phyloP scores from a whole-genome alignment of 1,140 invertebrate species.

The Listronotus bonariensis region DNA sequence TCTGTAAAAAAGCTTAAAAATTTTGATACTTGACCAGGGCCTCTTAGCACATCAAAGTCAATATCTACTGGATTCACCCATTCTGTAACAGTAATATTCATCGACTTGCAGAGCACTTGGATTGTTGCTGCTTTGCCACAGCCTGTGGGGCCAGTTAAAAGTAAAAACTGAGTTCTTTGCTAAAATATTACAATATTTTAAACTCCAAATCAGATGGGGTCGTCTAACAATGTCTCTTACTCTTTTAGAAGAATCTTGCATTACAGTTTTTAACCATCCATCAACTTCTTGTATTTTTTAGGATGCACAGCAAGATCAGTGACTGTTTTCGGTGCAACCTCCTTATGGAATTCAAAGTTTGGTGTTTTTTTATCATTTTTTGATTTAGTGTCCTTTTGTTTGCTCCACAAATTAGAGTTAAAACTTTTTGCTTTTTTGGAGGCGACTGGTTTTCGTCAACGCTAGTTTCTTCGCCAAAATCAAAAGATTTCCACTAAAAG shows the following conservation, averaged over 20 bases:
- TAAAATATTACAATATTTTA: conserved; percentile 15
- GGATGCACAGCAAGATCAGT: conserved; percentile 64
- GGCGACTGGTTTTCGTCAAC: conserved; percentile 10
- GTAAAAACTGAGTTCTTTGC: conserved; percentile 59
- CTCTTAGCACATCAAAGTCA: conserved; percentile 55
- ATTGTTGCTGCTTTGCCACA: conserved; percentile 72
- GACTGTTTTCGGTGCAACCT: conserved; percentile 59
- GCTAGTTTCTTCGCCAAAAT: conserved; percentile 40
- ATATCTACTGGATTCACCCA: conserved; percentile 75
- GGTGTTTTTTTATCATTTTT: conserved; percentile 9
- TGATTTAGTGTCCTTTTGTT: neutral
- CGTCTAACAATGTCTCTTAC: conserved; percentile 5
- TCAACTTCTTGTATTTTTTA: conserved; percentile 65
- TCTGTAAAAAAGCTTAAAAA: conserved; percentile 72
- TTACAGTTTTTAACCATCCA: conserved; percentile 33
- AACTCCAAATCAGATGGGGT: conserved; percentile 1
- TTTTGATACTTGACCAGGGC: conserved; percentile 64
- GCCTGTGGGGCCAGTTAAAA: conserved; percentile 71
- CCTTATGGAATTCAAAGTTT: conserved; percentile 52
- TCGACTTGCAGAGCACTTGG: conserved; percentile 63
- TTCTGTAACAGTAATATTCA: conserved; percentile 65
- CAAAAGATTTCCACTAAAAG: conserved; percentile 46
- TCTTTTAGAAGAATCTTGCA: neutral
- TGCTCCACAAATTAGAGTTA: neutral
- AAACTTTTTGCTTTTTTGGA: conserved; percentile 5